These are phyloP conservation scores for Phylloscopus collybita DNA, from an alignment of 2,797 vertebrate species.

Conservation along the genomic window DNA sequence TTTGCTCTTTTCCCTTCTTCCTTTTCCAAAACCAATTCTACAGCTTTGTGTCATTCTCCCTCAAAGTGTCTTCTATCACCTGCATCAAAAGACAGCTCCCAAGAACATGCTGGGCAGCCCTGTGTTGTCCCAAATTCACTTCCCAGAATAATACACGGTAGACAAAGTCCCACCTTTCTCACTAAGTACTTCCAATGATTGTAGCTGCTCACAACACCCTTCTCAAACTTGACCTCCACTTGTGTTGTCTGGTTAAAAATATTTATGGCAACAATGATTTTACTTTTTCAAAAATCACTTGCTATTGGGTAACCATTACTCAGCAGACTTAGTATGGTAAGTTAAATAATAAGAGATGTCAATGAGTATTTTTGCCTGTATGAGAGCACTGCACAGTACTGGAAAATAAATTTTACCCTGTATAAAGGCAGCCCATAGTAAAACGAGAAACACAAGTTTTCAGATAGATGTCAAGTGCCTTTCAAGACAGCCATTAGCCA, in stretches of 20 bases:
- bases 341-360: not conserved
- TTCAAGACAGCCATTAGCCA: not conserved
- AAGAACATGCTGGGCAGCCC: not conserved
- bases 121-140: not conserved
- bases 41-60: not conserved
- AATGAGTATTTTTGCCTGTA: slow-evolving; percentile 23
- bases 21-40: not conserved
- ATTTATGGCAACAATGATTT: not conserved
- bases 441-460: slow-evolving; percentile 8
- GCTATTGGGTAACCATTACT: not conserved
- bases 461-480: slow-evolving; percentile 14
- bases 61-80: not conserved
- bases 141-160: not conserved
- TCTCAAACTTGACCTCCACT: not conserved
- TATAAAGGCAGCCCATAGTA: slow-evolving; percentile 4
- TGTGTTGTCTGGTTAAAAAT: not conserved
- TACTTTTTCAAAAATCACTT: not conserved
- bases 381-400: not conserved
- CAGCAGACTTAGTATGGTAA: not conserved
- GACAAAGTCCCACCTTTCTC: not conserved
- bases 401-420: not conserved
- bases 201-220: not conserved
- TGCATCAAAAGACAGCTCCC: not conserved
- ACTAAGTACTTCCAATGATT: not conserved
- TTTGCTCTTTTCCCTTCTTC: not conserved